These are phyloP conservation scores for Drosophila trichaetosa DNA, from an alignment of 2,888 invertebrate genomes.

Conservation along the genomic window DNA sequence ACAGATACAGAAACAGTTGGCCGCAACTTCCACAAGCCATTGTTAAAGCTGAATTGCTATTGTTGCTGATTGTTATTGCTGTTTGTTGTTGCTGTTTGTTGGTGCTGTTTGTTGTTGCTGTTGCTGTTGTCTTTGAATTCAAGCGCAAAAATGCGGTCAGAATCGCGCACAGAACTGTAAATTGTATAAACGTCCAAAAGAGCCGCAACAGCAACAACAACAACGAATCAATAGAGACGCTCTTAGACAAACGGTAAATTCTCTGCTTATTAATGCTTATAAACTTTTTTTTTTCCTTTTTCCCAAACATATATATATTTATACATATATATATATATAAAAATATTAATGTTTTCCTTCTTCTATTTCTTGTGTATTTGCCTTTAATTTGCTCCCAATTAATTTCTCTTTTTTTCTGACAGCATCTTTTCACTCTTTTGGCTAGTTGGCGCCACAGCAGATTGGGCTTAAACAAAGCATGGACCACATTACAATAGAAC, in stretches of 20 bases:
- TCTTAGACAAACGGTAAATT: constrained; percentile 62
- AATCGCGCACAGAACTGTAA: constrained; percentile 72
- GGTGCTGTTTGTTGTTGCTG: constrained; percentile 4
- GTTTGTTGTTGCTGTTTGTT: constrained; percentile 8
- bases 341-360: neutral
- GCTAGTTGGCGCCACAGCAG: constrained; percentile 34
- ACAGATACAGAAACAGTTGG: constrained; percentile 38
- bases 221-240: constrained; percentile 56
- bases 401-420: constrained; percentile 66
- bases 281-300: neutral
- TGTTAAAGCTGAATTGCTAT: constrained; percentile 26
- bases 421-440: constrained; percentile 47
- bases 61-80: constrained; percentile 12
- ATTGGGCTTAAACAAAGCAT: constrained; percentile 12
- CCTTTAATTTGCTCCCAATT: constrained; percentile 70
- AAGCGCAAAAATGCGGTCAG: constrained; percentile 78
- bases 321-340: constrained; percentile 1
- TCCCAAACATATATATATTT: neutral
- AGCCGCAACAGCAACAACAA: constrained; percentile 17
- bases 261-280: constrained; percentile 50
- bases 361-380: constrained; percentile 38
- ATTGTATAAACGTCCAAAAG: constrained; percentile 40
- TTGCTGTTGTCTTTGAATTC: constrained; percentile 44
- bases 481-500: constrained; percentile 18
- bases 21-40: constrained; percentile 33